Base-by-base conservation (phyloP, 2,113 vertebrate genomes). In the Reinhardtius hippoglossoides region DNA sequence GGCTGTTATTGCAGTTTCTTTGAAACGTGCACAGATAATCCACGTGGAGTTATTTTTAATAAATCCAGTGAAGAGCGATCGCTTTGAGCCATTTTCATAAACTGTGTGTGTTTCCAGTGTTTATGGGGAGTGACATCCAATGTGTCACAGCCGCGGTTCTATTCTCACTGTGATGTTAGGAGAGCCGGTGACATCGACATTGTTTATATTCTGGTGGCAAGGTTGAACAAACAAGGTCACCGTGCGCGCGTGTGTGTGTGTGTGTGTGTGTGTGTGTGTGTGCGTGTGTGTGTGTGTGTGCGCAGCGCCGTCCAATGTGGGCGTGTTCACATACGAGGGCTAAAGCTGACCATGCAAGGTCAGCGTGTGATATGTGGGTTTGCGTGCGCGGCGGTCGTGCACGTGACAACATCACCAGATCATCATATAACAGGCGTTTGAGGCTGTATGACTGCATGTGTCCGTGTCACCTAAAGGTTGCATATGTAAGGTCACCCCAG, bases 291-390 rank as follows among this genome's bases (percentile, higher is more conserved):
- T 24, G n/a, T 55, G 52, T 46, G 46, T 50, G 46, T 50, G 15
- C 20, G 57, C 20, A 55, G 21, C 52, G 3, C 46, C 16, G 15
- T 50, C 46, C 46, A 5, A 56, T 69, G 64, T 58, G 60, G 14
- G 15, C 59, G 61, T 75, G 57, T 68, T 67, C 57, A 78, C 58
- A 66, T 57, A 23, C 37, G 21, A 52, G 16, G 20, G 55, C 70
- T 71, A 18, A 71, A 73, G 81, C 79, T 88, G 85, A 88, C 61
- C 55, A 67, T 8, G 78, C 82, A 88, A 82, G 82, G 86, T 83
- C 88, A 76, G 2, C 0, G 24, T 62, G 55, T 31, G 3, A 24
- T n/a, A 20, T 62, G 70, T 66, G 66, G n/a, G 18, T 60, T 0
- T 10, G 31, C 48, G 26, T 50, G 52, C 37, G 15, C 55, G 10